Evolutionary conservation across 2,888 invertebrate species (phyloP).

Genomic region (Lepidocyrtoides sp.): DNA sequence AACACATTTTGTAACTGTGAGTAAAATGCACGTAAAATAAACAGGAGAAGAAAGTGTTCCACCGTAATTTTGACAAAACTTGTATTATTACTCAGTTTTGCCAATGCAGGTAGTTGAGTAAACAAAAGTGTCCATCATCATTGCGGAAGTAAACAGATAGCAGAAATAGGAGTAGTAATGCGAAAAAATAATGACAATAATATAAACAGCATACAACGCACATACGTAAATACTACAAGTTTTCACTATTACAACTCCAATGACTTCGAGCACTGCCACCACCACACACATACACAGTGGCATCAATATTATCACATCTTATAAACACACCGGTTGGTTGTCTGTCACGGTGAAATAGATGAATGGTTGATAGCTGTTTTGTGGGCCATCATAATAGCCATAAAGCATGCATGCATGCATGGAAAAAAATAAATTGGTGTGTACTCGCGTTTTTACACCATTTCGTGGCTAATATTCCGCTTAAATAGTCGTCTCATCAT

Average conservation of each 20-base stretch:
- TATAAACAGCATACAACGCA: background rate
- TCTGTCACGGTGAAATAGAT: background rate
- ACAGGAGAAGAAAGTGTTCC: background rate
- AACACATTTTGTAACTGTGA: constrained; percentile 8
- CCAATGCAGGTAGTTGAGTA: background rate
- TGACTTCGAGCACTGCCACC: background rate
- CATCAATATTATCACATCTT: background rate
- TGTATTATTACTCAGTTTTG: background rate
- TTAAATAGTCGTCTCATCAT: background rate
- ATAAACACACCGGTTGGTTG: background rate
- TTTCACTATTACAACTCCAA: background rate
- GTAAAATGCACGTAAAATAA: constrained; percentile 11
- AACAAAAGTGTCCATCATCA: background rate
- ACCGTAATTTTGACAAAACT: background rate
- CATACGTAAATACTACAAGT: background rate
- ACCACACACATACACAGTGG: background rate
- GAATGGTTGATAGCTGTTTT: constrained; percentile 11
- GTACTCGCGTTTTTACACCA: constrained; percentile 4
- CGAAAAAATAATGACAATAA: background rate
- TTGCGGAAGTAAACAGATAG: background rate
- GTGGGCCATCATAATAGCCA: constrained; percentile 6
- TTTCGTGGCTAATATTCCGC: background rate
- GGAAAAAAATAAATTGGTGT: background rate
- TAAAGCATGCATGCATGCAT: background rate
- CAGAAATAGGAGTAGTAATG: background rate